Percentiles rank a stretch among this genome's conserved stretches.
Conservation (phyloP, 2,797 vertebrate genomes). For the Trematomus bernacchii region DNA sequence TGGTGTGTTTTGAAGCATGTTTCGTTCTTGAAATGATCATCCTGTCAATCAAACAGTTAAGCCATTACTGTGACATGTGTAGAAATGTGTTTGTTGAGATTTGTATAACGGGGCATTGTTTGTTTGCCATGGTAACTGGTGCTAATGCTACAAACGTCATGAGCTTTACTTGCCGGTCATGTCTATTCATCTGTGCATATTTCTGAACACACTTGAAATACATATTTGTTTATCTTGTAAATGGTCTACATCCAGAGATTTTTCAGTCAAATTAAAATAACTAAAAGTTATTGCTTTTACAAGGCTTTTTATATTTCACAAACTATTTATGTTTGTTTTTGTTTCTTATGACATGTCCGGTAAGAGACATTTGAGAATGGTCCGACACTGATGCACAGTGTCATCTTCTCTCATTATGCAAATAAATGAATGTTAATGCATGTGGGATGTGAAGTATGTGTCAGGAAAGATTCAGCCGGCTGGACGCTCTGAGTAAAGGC, state of each 20-base stretch:
- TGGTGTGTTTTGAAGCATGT: background rate
- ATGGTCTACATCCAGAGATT: no score
- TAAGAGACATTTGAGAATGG: no score
- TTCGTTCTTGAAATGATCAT: background rate
- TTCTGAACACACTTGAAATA: no score
- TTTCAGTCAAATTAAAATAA: background rate
- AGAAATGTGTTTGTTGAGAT: background rate
- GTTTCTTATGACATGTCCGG: no score
- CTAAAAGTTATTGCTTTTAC: no score
- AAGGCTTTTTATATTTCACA: background rate
- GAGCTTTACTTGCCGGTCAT: background rate
- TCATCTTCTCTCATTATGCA: no score
- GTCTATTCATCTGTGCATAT: no score
- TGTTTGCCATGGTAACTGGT: no score
- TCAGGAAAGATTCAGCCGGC: slow-evolving; percentile 29
- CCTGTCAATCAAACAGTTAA: background rate
- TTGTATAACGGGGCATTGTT: background rate
- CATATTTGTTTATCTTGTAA: no score
- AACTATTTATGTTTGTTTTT: background rate
- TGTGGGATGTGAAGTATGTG: no score
- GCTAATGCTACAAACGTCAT: background rate
- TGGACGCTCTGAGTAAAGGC: slow-evolving; percentile 1
- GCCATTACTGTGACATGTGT: background rate
- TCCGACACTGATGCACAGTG: no score
- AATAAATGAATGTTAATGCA: no score